Percentiles rank a stretch among this genome's conserved stretches.
Evolutionary conservation across 2,113 vertebrate genomes (phyloP).

Genomic region (Dasyornis broadbenti): DNA sequence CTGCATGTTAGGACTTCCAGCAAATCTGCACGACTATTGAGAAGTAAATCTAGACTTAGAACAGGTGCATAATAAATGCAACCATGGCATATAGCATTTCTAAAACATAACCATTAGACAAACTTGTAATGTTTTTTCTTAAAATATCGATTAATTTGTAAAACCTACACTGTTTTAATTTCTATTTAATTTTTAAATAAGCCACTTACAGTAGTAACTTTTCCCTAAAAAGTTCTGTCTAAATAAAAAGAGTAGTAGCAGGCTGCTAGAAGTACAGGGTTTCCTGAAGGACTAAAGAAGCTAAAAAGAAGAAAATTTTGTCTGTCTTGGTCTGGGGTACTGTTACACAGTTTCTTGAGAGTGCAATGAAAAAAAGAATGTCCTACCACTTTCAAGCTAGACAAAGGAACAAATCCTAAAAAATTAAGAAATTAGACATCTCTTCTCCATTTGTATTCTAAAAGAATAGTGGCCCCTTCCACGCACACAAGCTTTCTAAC

Average conservation of each 20-base stretch:
- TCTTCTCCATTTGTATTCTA: not conserved
- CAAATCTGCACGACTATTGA: not conserved
- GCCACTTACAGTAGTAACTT: not conserved
- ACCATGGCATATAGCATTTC: not conserved
- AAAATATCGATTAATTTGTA: not conserved
- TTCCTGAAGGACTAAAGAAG: not conserved
- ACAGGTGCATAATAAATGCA: not conserved
- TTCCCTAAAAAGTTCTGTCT: not conserved
- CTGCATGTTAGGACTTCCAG: not conserved
- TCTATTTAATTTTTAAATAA: not conserved
- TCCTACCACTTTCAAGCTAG: not conserved
- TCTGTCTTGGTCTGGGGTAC: not conserved
- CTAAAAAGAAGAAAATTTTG: not conserved
- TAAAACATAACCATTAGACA: not conserved
- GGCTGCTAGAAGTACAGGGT: not conserved
- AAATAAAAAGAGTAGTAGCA: not conserved
- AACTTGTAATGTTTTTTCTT: not conserved
- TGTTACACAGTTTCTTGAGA: not conserved
- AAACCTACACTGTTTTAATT: not conserved
- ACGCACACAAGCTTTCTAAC: not conserved
- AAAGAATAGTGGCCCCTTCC: not conserved
- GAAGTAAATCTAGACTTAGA: not conserved
- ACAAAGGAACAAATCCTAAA: not conserved
- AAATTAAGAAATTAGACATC: not conserved
- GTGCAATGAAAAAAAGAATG: not conserved